Evolutionary conservation across 2,888 invertebrate species (phyloP), one percentile per base, ranked within the genome.

Genomic region (Hartigia nigra): DNA sequence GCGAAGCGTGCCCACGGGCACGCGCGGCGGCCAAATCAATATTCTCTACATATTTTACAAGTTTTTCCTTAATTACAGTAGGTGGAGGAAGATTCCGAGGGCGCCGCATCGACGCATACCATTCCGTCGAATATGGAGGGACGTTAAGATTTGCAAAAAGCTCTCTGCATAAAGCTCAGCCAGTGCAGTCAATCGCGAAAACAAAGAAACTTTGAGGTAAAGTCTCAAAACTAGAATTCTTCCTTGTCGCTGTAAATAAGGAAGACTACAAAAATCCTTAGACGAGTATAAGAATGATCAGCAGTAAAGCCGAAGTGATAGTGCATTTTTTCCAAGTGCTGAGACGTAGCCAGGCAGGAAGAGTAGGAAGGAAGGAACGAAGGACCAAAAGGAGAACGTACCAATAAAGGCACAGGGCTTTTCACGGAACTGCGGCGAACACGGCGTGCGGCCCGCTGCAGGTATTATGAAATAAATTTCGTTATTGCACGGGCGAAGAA

Each of bases 381-480:
- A 55, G 55, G 55, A 55, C 55, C 55, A 55, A 55, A 55, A 55
- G 55, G 55, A 55, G 55, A 55, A 23, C 23, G 55, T 55, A 23
- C 55, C 55, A 55, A 55, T 55, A 55, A 55, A 55, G 55, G 55
- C 55, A 2, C 55, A 55, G 9, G 55, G 55, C 23, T 55, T 55
- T 55, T 55, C 55, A 23, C 55, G 55, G 55, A 55, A 55, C 55
- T 55, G 55, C 55, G 55, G 55, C 75, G 37, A 69, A 36, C 81
- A 81, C 79, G 85, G 82, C 85, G 82, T 86, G 84, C 84, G 72
- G 31, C 72, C 75, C 75, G 75, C 23, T 31, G 35, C 84, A 83
- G 85, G 86, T 88, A 88, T 88, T 88, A 86, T 86, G 88, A 89
- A 89, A 90, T 89, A 89, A 90, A 90, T 90, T 88, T 89, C 87